Percentiles rank a stretch among this genome's conserved stretches.
These are phyloP conservation scores for Antechinus stuartii DNA, from an alignment of 2,113 vertebrate species.

Conservation along the genomic window DNA sequence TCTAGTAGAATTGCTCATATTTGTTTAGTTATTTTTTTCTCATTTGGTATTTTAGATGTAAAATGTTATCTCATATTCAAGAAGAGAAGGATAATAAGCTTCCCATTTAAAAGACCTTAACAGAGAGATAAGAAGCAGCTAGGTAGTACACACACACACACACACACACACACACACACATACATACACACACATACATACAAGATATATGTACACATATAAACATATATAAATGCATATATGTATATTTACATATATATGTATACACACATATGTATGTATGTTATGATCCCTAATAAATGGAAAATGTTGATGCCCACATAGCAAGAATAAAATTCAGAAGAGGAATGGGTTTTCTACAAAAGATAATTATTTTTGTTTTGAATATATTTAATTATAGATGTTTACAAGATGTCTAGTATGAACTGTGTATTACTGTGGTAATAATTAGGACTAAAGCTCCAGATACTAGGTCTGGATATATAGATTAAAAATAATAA, in stretches of 20 bases:
- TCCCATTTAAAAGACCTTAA: neutral
- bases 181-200: no score
- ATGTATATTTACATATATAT: no score
- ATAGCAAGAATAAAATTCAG: neutral
- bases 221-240: no score
- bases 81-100: neutral
- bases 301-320: neutral
- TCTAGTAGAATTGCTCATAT: neutral
- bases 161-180: no score
- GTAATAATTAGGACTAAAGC: neutral
- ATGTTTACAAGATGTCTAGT: neutral
- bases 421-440: neutral
- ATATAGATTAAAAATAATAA: neutral
- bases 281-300: neutral
- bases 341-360: neutral
- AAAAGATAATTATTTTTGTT: neutral
- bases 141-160: neutral
- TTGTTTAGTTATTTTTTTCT: neutral
- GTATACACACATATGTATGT: no score
- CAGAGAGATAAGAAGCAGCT: neutral
- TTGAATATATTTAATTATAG: neutral
- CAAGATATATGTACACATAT: no score
- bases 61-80: neutral
- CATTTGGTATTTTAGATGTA: neutral
- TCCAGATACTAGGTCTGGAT: neutral